phyloP scores from a whole-genome alignment of 2,888 invertebrate species.

The Folsomia candida region DNA sequence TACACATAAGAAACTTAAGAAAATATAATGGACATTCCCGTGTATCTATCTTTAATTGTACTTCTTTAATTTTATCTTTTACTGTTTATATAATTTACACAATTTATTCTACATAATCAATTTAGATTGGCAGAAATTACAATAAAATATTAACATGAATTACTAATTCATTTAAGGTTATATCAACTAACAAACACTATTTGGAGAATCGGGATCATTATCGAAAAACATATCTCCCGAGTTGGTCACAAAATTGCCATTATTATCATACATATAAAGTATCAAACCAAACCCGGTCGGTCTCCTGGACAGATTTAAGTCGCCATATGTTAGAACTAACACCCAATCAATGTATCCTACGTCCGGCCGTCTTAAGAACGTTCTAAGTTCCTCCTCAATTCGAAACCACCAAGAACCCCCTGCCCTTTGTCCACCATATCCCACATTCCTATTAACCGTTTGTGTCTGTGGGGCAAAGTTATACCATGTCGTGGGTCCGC shows the following conservation, averaged over 20 bases:
- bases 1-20: too few species aligned
- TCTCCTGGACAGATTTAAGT: neutral
- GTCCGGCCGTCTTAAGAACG: neutral
- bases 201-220: neutral
- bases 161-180: too few species aligned
- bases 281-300: neutral
- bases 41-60: too few species aligned
- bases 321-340: neutral
- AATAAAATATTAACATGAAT: too few species aligned
- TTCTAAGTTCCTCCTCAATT: neutral
- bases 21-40: too few species aligned
- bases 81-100: too few species aligned
- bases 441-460: neutral
- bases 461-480: neutral
- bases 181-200: neutral
- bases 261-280: neutral
- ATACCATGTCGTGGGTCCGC: neutral
- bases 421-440: neutral
- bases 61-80: too few species aligned
- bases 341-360: neutral
- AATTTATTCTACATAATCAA: too few species aligned
- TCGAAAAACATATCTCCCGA: neutral
- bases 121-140: too few species aligned
- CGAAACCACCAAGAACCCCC: neutral
- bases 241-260: neutral